Conservation (phyloP, 2,888 invertebrate species). For the Hirtodrosophila alboralis region DNA sequence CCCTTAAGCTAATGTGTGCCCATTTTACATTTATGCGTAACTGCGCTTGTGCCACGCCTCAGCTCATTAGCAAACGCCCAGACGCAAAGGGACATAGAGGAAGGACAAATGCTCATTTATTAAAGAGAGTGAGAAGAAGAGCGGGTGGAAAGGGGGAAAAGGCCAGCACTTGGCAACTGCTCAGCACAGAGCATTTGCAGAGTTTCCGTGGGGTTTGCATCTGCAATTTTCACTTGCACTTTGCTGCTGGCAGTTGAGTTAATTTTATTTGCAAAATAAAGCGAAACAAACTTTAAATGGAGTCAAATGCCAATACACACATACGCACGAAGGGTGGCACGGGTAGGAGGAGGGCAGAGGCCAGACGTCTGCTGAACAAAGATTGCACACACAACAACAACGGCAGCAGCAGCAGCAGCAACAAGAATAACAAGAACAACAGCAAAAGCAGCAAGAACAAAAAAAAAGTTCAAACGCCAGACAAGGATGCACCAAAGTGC, state of each 20-base stretch:
- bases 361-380: slow-evolving; percentile 80
- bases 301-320: slow-evolving; percentile 78
- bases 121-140: slow-evolving; percentile 5
- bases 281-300: slow-evolving; percentile 79
- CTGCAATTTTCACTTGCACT: slow-evolving; percentile 75
- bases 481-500: slow-evolving; percentile 80
- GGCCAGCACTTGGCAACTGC: slow-evolving; percentile 63
- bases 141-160: neutral
- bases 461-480: slow-evolving; percentile 80
- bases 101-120: slow-evolving; percentile 16
- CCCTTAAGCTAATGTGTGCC: slow-evolving; percentile 75
- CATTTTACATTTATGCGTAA: slow-evolving; percentile 76
- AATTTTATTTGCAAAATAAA: slow-evolving; percentile 81
- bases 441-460: slow-evolving; percentile 46
- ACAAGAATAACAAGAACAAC: slow-evolving; percentile 25
- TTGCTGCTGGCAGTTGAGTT: slow-evolving; percentile 69
- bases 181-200: slow-evolving; percentile 21
- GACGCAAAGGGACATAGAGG: slow-evolving; percentile 22
- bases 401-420: slow-evolving; percentile 29
- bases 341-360: slow-evolving; percentile 33
- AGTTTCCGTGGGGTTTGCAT: slow-evolving; percentile 29
- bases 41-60: slow-evolving; percentile 49
- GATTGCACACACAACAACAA: slow-evolving; percentile 66
- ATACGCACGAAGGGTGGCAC: slow-evolving; percentile 14
- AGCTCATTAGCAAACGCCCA: slow-evolving; percentile 67